Percentiles rank a stretch among this genome's conserved stretches.
phyloP scores from a whole-genome alignment of 1,140 invertebrate genomes.

The Lasioglossum albipes region DNA sequence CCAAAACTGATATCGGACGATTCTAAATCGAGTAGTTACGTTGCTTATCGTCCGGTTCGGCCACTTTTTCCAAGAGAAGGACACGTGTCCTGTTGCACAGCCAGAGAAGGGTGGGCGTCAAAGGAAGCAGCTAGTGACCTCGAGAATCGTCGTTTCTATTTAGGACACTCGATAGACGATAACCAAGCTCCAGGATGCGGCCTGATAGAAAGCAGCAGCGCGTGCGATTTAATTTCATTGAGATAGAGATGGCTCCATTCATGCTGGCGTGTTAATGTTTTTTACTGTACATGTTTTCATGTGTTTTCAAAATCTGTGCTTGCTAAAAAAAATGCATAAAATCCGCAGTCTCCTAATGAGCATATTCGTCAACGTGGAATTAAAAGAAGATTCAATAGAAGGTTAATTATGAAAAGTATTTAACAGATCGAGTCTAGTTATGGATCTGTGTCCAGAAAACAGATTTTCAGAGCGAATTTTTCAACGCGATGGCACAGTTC shows the following conservation, averaged over 20 bases:
- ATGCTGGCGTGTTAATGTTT: conserved; percentile 19
- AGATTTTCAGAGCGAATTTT: too few species aligned
- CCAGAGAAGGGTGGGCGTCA: conserved; percentile 68
- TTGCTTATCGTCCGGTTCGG: conserved; percentile 20
- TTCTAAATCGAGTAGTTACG: neutral
- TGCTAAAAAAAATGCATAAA: too few species aligned
- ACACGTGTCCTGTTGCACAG: conserved; percentile 43
- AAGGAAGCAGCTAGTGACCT: conserved; percentile 77
- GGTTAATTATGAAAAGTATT: too few species aligned
- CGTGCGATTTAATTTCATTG: conserved; percentile 66
- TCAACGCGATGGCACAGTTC: too few species aligned
- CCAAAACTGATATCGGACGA: neutral
- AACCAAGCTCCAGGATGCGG: conserved; percentile 74
- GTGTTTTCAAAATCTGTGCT: too few species aligned
- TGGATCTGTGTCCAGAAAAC: too few species aligned
- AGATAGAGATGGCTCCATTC: conserved; percentile 57
- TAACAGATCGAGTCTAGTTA: too few species aligned
- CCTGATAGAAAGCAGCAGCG: conserved; percentile 69
- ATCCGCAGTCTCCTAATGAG: too few species aligned
- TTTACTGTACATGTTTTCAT: neutral
- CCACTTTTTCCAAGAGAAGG: conserved; percentile 61
- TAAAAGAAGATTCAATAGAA: too few species aligned
- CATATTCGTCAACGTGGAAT: too few species aligned
- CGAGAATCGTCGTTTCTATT: conserved; percentile 73
- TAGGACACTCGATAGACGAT: conserved; percentile 77